phyloP scores from a whole-genome alignment of 2,888 invertebrate species.

The Lapara coniferarum region DNA sequence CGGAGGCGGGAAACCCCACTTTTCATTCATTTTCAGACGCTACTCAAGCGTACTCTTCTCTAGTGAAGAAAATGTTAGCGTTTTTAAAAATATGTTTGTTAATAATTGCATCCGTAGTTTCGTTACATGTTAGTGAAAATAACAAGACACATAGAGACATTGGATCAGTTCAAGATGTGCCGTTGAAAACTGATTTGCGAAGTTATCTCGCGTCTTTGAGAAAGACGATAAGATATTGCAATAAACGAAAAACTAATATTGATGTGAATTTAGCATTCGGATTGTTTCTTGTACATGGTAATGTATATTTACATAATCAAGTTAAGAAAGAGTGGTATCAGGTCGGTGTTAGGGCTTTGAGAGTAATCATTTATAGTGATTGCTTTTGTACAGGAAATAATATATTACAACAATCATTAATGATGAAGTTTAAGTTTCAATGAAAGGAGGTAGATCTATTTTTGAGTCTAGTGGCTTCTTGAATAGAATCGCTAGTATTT shows the following conservation, averaged over 20 bases:
- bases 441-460: no score
- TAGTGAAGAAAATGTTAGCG: background rate
- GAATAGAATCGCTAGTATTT: no score
- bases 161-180: slow-evolving; percentile 39
- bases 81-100: background rate
- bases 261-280: slow-evolving; percentile 59
- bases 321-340: no score
- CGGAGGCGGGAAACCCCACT: slow-evolving; percentile 42
- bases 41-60: slow-evolving; percentile 1
- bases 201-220: slow-evolving; percentile 49
- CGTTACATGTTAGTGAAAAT: slow-evolving; percentile 18
- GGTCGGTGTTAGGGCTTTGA: no score
- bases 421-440: no score
- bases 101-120: background rate
- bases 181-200: slow-evolving; percentile 46
- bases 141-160: slow-evolving; percentile 23
- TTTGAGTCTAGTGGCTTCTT: no score
- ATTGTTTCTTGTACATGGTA: slow-evolving; percentile 61
- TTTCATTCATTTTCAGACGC: slow-evolving; percentile 39
- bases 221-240: slow-evolving; percentile 46
- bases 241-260: slow-evolving; percentile 43
- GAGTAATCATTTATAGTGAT: no score
- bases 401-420: no score
- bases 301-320: slow-evolving; percentile 29
- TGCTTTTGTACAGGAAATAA: no score